A percentile compares a stretch with the other conserved stretches of the same genome.
Conservation (phyloP, 2,797 vertebrate species). For the Danio aesculapii region DNA sequence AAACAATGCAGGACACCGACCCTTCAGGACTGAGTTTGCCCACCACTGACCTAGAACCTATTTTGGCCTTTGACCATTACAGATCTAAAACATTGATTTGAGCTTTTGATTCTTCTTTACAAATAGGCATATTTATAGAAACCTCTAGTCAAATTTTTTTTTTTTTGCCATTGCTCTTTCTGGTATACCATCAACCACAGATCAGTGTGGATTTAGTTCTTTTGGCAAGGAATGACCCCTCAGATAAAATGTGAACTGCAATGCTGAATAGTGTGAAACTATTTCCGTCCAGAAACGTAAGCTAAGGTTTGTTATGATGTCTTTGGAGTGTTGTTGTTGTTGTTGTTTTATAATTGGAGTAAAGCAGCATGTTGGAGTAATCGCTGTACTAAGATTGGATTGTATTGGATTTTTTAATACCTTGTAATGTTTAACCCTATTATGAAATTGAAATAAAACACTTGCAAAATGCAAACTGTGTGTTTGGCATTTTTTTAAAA, state of each 20-base stretch:
- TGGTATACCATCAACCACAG: constrained; percentile 6
- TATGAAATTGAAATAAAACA: constrained; percentile 73
- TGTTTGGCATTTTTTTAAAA: constrained; percentile 49
- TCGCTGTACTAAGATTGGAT: constrained; percentile 4
- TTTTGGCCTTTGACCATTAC: not conserved
- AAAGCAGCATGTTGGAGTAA: constrained; percentile 37
- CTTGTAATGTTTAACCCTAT: constrained; percentile 67
- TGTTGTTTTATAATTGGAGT: constrained; percentile 7
- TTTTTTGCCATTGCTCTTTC: not conserved
- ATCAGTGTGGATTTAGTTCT: not conserved
- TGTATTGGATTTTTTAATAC: constrained; percentile 51
- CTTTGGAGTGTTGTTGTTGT: not conserved
- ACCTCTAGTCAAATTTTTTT: not conserved
- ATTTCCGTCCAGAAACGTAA: constrained; percentile 31
- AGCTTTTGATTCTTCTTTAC: not conserved
- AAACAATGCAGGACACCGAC: too few species aligned
- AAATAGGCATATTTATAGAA: not conserved
- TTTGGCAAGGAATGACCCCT: constrained; percentile 8
- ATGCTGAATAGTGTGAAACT: not conserved
- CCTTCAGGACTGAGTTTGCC: too few species aligned
- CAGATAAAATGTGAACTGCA: constrained; percentile 27
- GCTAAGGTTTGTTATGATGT: constrained; percentile 27
- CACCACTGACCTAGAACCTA: not conserved
- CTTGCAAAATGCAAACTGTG: constrained; percentile 66
- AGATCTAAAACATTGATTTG: not conserved